These are phyloP conservation scores for Epicampocera succincta DNA, from an alignment of 2,888 invertebrate genomes.

Conservation along the genomic window DNA sequence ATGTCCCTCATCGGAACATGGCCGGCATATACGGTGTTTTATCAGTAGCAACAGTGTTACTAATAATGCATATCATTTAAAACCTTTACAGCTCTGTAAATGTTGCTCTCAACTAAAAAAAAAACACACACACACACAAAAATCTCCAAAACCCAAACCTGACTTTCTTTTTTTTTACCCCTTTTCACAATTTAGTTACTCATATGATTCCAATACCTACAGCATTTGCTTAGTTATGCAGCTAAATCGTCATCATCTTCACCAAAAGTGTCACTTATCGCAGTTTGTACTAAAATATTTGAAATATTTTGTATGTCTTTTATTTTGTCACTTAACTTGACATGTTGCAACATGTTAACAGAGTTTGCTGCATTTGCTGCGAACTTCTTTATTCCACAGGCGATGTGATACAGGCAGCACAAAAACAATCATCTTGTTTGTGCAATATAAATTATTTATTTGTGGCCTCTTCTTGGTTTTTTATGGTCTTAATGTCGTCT, in stretches of 20 bases:
- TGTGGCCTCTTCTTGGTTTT: slow-evolving; percentile 45
- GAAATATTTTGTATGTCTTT: slow-evolving; percentile 58
- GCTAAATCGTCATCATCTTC: slow-evolving; percentile 37
- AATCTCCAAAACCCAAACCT: not conserved
- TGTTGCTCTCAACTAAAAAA: too few relatives aligned
- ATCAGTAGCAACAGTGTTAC: too few relatives aligned
- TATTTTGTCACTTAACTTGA: slow-evolving; percentile 65
- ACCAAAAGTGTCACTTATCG: slow-evolving; percentile 1
- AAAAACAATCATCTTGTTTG: slow-evolving; percentile 49
- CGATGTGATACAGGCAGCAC: not conserved
- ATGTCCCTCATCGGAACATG: too few relatives aligned
- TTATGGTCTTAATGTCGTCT: slow-evolving; percentile 37
- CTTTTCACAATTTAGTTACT: not conserved
- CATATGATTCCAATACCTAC: not conserved
- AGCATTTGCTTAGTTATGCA: slow-evolving; percentile 29
- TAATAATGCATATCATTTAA: not conserved
- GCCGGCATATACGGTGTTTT: too few relatives aligned
- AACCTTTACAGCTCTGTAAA: too few relatives aligned
- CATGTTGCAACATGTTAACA: slow-evolving; percentile 49
- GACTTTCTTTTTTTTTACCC: slow-evolving; percentile 1
- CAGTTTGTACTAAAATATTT: slow-evolving; percentile 59
- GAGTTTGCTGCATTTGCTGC: slow-evolving; percentile 38
- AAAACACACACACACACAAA: not conserved
- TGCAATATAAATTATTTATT: slow-evolving; percentile 48
- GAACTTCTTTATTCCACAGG: slow-evolving; percentile 6